These are phyloP conservation scores for Sipha flava DNA, from an alignment of 1,140 invertebrate genomes.

Conservation along the genomic window DNA sequence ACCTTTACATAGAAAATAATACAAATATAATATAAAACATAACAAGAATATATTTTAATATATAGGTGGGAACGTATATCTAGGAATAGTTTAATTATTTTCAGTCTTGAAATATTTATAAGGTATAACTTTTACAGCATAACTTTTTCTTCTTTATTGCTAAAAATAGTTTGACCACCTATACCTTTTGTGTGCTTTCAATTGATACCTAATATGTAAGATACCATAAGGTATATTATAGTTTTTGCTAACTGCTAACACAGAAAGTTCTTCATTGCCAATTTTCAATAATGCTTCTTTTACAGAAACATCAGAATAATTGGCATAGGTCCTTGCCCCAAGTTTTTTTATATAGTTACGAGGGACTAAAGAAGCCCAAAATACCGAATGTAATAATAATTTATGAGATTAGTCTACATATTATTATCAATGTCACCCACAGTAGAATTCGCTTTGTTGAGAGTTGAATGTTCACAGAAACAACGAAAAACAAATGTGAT, in stretches of 20 bases:
- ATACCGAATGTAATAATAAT: too few relatives aligned
- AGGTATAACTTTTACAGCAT: not conserved
- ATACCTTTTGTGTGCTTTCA: not conserved
- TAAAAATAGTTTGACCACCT: not conserved
- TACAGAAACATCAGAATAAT: not conserved
- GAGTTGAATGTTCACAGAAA: too few relatives aligned
- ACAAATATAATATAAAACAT: too few relatives aligned
- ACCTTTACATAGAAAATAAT: too few relatives aligned
- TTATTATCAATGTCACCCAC: too few relatives aligned
- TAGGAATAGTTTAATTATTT: not conserved
- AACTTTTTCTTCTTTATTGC: not conserved
- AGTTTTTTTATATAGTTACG: too few relatives aligned
- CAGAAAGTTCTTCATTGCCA: not conserved
- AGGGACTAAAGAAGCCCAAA: too few relatives aligned
- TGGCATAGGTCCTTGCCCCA: too few relatives aligned
- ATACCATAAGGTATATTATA: not conserved
- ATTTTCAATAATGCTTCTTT: not conserved
- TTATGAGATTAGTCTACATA: too few relatives aligned
- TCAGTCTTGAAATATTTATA: not conserved
- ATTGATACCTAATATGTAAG: not conserved
- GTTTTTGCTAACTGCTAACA: not conserved
- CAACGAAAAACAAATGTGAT: too few relatives aligned
- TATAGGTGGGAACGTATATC: not conserved
- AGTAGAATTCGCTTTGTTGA: too few relatives aligned
- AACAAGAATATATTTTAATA: too few relatives aligned